Base-by-base conservation (phyloP, 2,797 vertebrate species). In the Pitangus sulphuratus region DNA sequence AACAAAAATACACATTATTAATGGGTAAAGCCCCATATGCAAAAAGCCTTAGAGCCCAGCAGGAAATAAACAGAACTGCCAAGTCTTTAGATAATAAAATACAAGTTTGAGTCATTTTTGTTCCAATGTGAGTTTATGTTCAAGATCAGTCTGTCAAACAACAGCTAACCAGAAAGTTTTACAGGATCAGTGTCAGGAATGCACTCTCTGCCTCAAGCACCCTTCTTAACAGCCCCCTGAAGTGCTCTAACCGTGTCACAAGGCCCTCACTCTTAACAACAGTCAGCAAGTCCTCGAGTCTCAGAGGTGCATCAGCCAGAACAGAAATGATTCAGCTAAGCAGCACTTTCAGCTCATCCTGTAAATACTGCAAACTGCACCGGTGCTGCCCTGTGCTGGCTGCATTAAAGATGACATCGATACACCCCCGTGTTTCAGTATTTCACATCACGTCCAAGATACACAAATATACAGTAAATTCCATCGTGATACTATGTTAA, bases 1-100 rank as follows among this genome's bases (percentile, higher is more conserved):
- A 84, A 84, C 25, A 35, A 86, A 94, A 96, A 80, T 53, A 91
- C 19, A 2, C 89, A 68, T 72, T 87, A 56, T 60, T 60, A 86
- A 84, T 31, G 39, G 90, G 39, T 89, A 97, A 86, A 95, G 88
- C 18, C 83, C 77, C 26, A 17, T 7, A 26, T 16, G 65, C 76
- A 83, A 91, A 80, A 90, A 35, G 5, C 16, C 33, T 40, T 16
- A 77, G 57, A 90, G 61, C 31, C 20, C 71, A 82, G 61, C 30
- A 61, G 64, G 86, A 94, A 87, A 68, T 28, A 92, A 88, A 56
- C 0, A 83, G 19, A 81, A 85, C 71, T 6, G 91, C 5, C 24
- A 47, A 58, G 48, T 15, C 44, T 70, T 79, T 22, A 40, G 39
- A 70, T 48, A 64, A 56, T 7, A 76, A 90, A 87, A 65, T 1